Evolutionary conservation across 2,797 vertebrate genomes (phyloP).

Genomic region (Emys orbicularis): DNA sequence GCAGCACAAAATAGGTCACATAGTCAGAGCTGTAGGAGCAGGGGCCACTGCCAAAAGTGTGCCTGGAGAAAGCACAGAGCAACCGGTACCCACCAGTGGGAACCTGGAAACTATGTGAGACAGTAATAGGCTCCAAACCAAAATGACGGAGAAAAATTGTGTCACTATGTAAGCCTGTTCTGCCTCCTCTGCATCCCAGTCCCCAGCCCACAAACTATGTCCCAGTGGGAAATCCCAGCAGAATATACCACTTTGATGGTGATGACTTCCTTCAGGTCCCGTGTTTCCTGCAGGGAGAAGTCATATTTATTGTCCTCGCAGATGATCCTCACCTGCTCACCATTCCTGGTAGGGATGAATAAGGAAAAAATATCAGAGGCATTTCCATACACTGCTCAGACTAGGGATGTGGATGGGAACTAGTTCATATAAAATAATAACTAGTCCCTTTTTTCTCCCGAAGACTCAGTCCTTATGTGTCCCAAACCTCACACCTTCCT

Average conservation of each 20-base stretch:
- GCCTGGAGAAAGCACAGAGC: background rate
- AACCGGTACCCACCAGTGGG: fast-evolving
- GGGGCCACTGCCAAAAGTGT: background rate
- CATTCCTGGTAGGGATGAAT: conserved; percentile 57
- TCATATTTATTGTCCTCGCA: conserved; percentile 79
- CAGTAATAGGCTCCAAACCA: fast-evolving
- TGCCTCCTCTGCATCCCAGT: background rate
- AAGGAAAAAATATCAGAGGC: background rate
- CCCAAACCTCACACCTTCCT: background rate
- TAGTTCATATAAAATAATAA: background rate
- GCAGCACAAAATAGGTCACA: background rate
- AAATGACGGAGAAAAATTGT: background rate
- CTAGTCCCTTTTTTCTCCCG: background rate
- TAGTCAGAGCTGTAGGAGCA: background rate
- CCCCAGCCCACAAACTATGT: background rate
- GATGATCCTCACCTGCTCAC: conserved; percentile 64
- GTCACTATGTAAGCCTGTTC: fast-evolving
- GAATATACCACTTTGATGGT: background rate
- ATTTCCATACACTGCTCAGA: background rate
- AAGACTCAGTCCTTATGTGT: background rate
- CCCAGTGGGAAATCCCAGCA: background rate
- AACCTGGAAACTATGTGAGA: background rate
- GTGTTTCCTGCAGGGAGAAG: conserved; percentile 76
- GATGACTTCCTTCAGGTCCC: conserved; percentile 43
- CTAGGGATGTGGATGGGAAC: background rate